phyloP scores from a whole-genome alignment of 2,888 invertebrate genomes.

The Mellilla xanthometata region DNA sequence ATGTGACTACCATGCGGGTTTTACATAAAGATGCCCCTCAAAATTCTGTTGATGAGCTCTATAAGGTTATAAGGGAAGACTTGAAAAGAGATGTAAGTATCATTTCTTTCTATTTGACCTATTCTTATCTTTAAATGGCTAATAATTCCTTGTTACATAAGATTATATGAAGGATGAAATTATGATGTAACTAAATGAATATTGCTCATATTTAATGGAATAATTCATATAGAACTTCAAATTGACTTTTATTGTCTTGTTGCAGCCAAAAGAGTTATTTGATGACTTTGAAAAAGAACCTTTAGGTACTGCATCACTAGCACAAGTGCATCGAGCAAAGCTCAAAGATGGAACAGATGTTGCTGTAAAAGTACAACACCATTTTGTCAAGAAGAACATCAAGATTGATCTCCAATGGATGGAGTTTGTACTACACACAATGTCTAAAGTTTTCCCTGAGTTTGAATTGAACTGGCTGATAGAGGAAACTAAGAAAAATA shows the following conservation, averaged over 20 bases:
- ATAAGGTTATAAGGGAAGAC: slow-evolving; percentile 93
- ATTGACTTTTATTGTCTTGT: too few species aligned
- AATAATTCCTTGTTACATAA: not conserved
- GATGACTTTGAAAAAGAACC: slow-evolving; percentile 92
- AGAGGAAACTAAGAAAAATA: slow-evolving; percentile 96
- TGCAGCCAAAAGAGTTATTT: slow-evolving; percentile 91
- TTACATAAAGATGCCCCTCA: slow-evolving; percentile 96
- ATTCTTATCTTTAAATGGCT: too few species aligned
- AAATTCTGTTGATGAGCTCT: slow-evolving; percentile 92
- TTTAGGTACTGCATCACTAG: slow-evolving; percentile 97
- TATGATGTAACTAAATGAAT: slow-evolving; percentile 16
- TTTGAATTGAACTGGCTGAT: slow-evolving; percentile 98
- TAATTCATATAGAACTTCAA: too few species aligned
- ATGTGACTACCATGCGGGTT: slow-evolving; percentile 94
- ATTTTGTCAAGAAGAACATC: slow-evolving; percentile 93
- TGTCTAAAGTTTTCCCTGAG: slow-evolving; percentile 95
- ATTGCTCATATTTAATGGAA: too few species aligned
- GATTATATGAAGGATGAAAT: not conserved
- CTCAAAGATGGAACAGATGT: slow-evolving; percentile 90
- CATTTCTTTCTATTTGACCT: too few species aligned
- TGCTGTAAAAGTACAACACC: slow-evolving; percentile 98
- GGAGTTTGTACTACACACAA: slow-evolving; percentile 92
- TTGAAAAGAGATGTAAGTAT: slow-evolving; percentile 89
- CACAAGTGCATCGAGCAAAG: slow-evolving; percentile 94
- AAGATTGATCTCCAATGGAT: slow-evolving; percentile 97